These are phyloP conservation scores for Verasper variegatus DNA, from an alignment of 2,113 vertebrate species.

Conservation along the genomic window DNA sequence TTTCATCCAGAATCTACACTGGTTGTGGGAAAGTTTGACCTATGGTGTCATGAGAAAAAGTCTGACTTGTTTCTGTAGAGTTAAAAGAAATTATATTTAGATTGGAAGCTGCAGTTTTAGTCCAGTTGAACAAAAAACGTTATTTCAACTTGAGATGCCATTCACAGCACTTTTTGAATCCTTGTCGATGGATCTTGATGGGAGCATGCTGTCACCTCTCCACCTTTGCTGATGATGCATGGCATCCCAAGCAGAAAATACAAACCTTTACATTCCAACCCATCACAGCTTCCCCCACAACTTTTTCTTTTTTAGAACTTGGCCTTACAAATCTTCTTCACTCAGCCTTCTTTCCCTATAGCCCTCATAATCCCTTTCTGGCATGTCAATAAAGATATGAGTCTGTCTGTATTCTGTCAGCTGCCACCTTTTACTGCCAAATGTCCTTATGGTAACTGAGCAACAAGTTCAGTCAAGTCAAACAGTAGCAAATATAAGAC, in stretches of 20 bases:
- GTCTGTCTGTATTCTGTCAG: slow-evolving; percentile 55
- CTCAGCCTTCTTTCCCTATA: background rate
- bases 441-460: slow-evolving; percentile 18
- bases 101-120: too few species aligned
- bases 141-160: too few species aligned
- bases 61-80: too few species aligned
- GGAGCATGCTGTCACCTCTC: slow-evolving; percentile 24
- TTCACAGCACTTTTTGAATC: background rate
- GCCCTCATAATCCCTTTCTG: slow-evolving; percentile 9
- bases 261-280: slow-evolving; percentile 1
- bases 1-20: too few species aligned
- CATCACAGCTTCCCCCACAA: slow-evolving; percentile 10
- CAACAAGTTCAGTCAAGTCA: slow-evolving; percentile 24
- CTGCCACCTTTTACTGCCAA: slow-evolving; percentile 18
- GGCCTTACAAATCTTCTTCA: background rate
- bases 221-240: slow-evolving; percentile 31
- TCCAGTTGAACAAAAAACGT: background rate
- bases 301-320: slow-evolving; percentile 15
- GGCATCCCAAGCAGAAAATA: slow-evolving; percentile 6
- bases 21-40: too few species aligned
- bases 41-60: too few species aligned
- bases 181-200: background rate
- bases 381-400: slow-evolving; percentile 57
- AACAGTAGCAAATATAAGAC: slow-evolving; percentile 22
- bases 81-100: too few species aligned